These are phyloP conservation scores for Vultur gryphus DNA, from an alignment of 2,797 vertebrate species.

Conservation along the genomic window DNA sequence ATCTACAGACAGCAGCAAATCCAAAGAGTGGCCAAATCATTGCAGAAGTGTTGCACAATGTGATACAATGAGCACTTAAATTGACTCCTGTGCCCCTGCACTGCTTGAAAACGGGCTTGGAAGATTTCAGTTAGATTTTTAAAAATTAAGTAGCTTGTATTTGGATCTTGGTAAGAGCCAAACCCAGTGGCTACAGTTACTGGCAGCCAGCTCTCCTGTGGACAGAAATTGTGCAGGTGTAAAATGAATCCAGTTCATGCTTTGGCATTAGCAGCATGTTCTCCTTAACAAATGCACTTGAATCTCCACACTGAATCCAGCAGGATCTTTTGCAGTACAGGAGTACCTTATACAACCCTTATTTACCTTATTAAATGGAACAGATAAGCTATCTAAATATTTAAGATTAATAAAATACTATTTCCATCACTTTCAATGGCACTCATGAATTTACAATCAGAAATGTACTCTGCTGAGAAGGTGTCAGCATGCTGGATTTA, in stretches of 20 bases:
- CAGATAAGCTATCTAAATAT: background rate
- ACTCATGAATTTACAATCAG: background rate
- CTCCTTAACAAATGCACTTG: constrained; percentile 15
- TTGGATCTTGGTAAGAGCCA: background rate
- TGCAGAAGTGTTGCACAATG: background rate
- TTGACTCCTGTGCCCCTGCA: background rate
- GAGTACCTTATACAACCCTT: background rate
- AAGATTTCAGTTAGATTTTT: background rate
- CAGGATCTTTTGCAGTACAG: background rate
- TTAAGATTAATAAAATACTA: background rate
- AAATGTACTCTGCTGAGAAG: background rate
- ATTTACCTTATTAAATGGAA: background rate
- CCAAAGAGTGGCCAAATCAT: background rate
- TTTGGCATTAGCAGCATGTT: background rate
- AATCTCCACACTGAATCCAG: background rate
- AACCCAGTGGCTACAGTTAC: background rate
- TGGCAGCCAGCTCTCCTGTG: background rate
- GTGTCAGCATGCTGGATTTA: background rate
- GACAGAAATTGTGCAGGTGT: background rate
- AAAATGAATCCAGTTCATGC: background rate
- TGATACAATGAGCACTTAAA: rapidly evolving
- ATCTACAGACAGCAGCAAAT: background rate
- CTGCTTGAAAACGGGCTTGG: background rate
- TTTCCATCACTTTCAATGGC: background rate
- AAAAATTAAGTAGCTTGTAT: background rate